Percentiles rank a stretch among this genome's conserved stretches.
These are phyloP conservation scores for Rallus limicola DNA, from an alignment of 2,113 vertebrate species.

Conservation along the genomic window DNA sequence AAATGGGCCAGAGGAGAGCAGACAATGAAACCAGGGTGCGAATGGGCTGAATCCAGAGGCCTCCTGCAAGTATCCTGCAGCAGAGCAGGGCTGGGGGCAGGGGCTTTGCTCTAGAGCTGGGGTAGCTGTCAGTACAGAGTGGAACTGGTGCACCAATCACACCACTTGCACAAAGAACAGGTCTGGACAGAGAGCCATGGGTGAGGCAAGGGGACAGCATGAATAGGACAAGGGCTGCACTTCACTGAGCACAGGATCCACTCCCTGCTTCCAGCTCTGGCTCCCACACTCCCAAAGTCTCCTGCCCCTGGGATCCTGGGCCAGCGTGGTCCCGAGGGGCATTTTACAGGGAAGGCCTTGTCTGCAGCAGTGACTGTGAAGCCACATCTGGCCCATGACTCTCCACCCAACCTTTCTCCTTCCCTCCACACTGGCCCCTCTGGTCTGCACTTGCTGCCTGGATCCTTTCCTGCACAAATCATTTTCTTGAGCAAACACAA, in stretches of 20 bases:
- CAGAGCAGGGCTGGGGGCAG: not conserved
- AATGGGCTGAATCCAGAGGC: not conserved
- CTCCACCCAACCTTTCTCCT: not conserved
- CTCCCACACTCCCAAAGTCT: not conserved
- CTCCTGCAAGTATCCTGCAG: not conserved
- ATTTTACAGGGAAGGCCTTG: not conserved
- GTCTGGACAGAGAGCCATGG: not conserved
- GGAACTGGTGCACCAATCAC: not conserved
- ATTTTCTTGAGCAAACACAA: conserved; percentile 56
- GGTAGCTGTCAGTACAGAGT: not conserved
- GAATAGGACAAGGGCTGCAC: rapidly evolving
- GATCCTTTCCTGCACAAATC: conserved; percentile 19
- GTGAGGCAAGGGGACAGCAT: not conserved
- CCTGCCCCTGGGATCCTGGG: not conserved
- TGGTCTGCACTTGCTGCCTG: not conserved
- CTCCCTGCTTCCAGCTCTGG: not conserved
- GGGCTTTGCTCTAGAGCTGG: not conserved
- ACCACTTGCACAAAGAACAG: not conserved
- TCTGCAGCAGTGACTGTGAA: not conserved
- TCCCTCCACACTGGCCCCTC: not conserved
- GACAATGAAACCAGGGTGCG: not conserved
- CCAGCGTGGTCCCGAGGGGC: not conserved
- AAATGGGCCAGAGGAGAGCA: not conserved
- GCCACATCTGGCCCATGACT: rapidly evolving
- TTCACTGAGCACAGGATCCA: not conserved